Conservation (phyloP, 2,113 vertebrate genomes). For the Cygnus atratus region DNA sequence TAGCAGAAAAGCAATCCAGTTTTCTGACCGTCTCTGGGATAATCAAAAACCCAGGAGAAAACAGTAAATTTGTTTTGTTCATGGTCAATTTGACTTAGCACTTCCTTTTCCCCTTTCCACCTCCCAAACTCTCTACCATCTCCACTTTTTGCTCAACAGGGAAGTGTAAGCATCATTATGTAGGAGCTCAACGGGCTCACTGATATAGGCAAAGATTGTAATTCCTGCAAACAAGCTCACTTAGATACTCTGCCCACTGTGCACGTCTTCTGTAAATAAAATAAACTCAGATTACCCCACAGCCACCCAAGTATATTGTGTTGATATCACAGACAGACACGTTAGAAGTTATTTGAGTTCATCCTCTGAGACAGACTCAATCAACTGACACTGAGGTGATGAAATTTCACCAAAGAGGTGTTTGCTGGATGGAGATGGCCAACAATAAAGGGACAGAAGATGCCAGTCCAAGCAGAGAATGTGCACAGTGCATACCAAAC, state of each 20-base stretch:
- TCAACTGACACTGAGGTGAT: not conserved
- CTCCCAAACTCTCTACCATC: not conserved
- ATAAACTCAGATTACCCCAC: not conserved
- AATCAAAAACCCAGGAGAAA: slow-evolving; percentile 65
- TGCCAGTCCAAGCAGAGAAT: not conserved
- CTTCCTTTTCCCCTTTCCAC: not conserved
- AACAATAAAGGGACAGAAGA: not conserved
- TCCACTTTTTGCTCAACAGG: slow-evolving; percentile 42
- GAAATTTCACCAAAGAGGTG: not conserved
- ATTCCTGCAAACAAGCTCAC: slow-evolving; percentile 41
- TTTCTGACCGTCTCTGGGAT: slow-evolving; percentile 64
- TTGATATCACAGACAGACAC: not conserved
- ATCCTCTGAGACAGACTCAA: not conserved
- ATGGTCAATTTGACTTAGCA: slow-evolving; percentile 56
- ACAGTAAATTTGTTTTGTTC: slow-evolving; percentile 63
- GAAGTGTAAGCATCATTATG: slow-evolving; percentile 39
- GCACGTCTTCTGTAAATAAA: not conserved
- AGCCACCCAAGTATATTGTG: not conserved
- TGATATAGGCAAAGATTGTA: slow-evolving; percentile 19
- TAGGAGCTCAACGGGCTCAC: slow-evolving; percentile 7
- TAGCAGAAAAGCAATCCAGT: slow-evolving; percentile 52
- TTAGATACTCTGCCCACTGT: not conserved
- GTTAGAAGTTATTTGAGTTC: not conserved
- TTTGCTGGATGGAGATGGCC: not conserved
- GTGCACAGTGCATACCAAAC: not conserved